Conservation (phyloP, 2,888 invertebrate genomes). For the Ochropacha duplaris region DNA sequence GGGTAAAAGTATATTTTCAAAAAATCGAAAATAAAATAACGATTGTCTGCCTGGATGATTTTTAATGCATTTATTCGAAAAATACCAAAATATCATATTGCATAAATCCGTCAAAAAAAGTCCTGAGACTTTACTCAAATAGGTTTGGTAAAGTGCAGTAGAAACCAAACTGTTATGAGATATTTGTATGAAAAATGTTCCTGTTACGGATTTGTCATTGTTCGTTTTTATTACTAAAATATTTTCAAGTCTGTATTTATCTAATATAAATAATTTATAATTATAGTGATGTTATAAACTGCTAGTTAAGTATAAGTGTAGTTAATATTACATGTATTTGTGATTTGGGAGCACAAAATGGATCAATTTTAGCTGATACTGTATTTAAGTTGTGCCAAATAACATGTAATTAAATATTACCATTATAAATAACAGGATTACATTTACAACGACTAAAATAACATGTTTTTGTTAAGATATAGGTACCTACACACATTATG, state of each 20-base stretch:
- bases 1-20: conserved; percentile 30
- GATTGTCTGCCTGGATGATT: conserved; percentile 19
- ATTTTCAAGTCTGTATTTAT: conserved; percentile 44
- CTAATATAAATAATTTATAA: conserved; percentile 17
- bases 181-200: conserved; percentile 54
- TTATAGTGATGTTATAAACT: conserved; percentile 13
- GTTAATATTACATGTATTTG: conserved; percentile 25
- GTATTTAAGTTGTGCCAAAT: conserved; percentile 49
- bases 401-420: conserved; percentile 10
- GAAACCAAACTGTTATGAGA: conserved; percentile 31
- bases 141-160: conserved; percentile 15
- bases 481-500: no score
- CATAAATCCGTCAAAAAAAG: neutral
- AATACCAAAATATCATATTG: no score
- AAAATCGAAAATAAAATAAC: conserved; percentile 22
- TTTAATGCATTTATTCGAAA: neutral
- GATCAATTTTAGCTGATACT: conserved; percentile 46
- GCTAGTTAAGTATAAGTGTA: conserved; percentile 10
- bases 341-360: conserved; percentile 64
- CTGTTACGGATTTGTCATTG: conserved; percentile 71
- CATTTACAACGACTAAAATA: no score
- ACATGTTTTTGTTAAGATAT: no score
- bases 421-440: neutral
- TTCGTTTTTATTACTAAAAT: conserved; percentile 34
- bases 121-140: no score